Conservation (phyloP, 2,797 vertebrate species). For the Paramormyrops hopkinsi region DNA sequence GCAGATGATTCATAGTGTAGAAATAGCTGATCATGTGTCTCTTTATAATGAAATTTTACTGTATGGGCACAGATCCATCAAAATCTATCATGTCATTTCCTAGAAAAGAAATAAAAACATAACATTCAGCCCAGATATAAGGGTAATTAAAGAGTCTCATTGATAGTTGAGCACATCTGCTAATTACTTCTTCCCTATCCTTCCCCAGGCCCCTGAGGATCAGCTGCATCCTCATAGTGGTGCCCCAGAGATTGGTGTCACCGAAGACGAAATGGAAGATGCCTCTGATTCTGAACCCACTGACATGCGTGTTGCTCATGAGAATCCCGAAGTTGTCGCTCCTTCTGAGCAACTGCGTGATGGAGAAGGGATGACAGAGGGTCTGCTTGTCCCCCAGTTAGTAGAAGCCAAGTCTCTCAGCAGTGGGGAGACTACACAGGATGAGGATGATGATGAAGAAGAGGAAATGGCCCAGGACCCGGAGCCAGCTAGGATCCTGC, state of each 20-base stretch:
- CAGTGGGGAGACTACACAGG: slow-evolving; percentile 72
- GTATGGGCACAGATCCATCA: background rate
- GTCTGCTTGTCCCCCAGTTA: slow-evolving; percentile 40
- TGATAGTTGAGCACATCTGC: slow-evolving; percentile 13
- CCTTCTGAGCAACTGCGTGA: slow-evolving; percentile 33
- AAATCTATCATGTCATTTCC: background rate
- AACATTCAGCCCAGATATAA: background rate
- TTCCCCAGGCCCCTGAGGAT: slow-evolving; percentile 42
- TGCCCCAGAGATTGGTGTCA: slow-evolving; percentile 15
- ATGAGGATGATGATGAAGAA: slow-evolving; percentile 54
- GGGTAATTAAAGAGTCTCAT: background rate
- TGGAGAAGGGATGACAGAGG: slow-evolving; percentile 38
- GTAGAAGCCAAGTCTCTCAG: slow-evolving; percentile 68
- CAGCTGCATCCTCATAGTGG: slow-evolving; percentile 26
- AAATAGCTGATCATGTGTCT: background rate
- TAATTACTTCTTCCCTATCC: slow-evolving; percentile 26
- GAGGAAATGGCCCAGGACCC: slow-evolving; percentile 29
- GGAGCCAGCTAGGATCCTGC: slow-evolving; percentile 61
- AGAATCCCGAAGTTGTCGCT: slow-evolving; percentile 32
- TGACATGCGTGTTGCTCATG: slow-evolving; percentile 17
- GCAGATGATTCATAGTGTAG: background rate
- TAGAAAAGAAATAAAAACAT: background rate
- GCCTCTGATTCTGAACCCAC: slow-evolving; percentile 29
- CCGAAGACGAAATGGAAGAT: slow-evolving; percentile 31
- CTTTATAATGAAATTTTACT: background rate